Evolutionary conservation across 2,888 invertebrate species (phyloP), one percentile per base, ranked within the genome.

Genomic region (Saturnia japonica): DNA sequence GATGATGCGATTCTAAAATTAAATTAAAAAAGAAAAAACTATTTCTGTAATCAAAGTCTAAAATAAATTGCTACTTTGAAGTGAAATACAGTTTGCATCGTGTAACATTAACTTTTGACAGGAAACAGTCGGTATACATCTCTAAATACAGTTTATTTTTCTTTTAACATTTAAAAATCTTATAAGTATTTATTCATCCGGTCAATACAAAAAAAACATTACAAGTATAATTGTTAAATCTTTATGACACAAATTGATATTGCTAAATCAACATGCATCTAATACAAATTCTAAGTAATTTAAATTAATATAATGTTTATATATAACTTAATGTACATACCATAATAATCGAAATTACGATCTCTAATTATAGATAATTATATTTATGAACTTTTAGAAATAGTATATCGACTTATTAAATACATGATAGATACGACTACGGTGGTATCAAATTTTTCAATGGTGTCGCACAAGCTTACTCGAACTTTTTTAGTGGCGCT

Each of bases 401-500:
- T 25, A 28, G 57, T 60, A 60, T 60, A 12, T 28, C 57, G 57
- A 60, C 57, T 60, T 0, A 14, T 28, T 28, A 60, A 68, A 68
- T 69, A 72, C 68, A 34, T 64, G 68, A 68, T 54, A 42, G 25
- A 57, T 43, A 28, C 28, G 4, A 70, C 73, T 40, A 73, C 70
- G 68, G 25, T 72, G 68, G 73, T 60, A 68, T 67, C 57, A 60
- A 28, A 25, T 12, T 60, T 28, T 28, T 60, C 19, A 64, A 74
- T 75, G 75, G 73, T 74, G 73, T 77, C 71, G 80, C 81, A 72
- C 73, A 79, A 82, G 85, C 96, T 96, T 96, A 97, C 96, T 95
- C 96, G 96, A 90, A 96, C 96, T 95, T 96, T 96, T 84, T 96
- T 96, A 86, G 96, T 96, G 88, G 96, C 96, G 76, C 88, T 95